Evolutionary conservation across 2,113 vertebrate species (phyloP), one percentile per base, ranked within the genome.

Genomic region (Sisor rabdophorus): DNA sequence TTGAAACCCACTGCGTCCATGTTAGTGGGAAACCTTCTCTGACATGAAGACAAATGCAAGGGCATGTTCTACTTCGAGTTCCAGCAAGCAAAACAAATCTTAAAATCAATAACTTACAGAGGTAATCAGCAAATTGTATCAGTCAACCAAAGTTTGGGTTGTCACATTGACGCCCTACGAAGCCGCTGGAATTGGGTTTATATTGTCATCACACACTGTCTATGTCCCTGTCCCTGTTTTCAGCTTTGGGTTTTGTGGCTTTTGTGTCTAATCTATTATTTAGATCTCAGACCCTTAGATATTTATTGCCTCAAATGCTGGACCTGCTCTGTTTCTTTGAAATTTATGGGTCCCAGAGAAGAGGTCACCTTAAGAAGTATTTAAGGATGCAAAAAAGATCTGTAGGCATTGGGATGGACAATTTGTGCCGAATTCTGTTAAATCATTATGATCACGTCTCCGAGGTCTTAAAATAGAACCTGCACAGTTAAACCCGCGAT

Each of bases 251-350:
- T n/a, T n/a, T 12, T 73, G 60, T 73, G 24, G 44, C 53, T 24
- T 53, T 50, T 82, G 32, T 48, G 30, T 84, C 63, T 81, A 44
- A 87, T 88, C 78, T 84, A 78, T 88, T 87, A 86, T 85, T 89
- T 71, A 90, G 84, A 61, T 76, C 77, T 50, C 65, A 63, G 65
- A 82, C 67, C 80, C 60, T 47, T 58, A 54, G 52, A 76, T 54
- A 75, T 74, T 76, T 19, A 71, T 80, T 74, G 65, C 60, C 77
- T 76, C 36, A 67, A 76, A 74, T 52, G 44, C 22, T 63, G 83
- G 60, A 55, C 44, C 48, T 56, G 68, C 47, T 69, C 60, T 48
- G 7, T 56, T 78, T 67, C 72, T 59, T 44, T 50, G 12, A 74
- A 70, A 48, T 80, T 28, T 68, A 72, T 67, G 50, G 32, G 68